These are phyloP conservation scores for Polydrusus cervinus DNA, from an alignment of 2,888 invertebrate genomes.

Conservation along the genomic window DNA sequence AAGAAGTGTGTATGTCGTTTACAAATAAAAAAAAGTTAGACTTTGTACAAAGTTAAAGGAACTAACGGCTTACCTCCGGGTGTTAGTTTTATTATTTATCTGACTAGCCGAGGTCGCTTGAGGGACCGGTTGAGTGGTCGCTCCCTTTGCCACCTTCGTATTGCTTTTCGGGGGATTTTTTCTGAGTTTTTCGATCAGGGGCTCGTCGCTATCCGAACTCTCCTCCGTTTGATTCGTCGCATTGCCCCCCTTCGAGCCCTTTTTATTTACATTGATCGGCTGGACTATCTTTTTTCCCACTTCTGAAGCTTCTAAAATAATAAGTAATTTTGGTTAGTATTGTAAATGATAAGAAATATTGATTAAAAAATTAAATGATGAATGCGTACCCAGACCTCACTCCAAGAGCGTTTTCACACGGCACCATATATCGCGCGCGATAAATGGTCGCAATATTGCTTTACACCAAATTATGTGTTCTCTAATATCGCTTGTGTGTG, in stretches of 20 bases:
- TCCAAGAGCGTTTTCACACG: too few relatives aligned
- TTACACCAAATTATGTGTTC: too few relatives aligned
- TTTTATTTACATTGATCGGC: conserved; percentile 29
- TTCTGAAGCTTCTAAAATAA: conserved; percentile 47
- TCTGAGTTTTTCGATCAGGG: conserved; percentile 83
- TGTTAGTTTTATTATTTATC: conserved; percentile 55
- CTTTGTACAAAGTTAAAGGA: too few relatives aligned
- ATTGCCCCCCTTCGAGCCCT: conserved; percentile 23
- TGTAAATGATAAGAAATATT: too few relatives aligned
- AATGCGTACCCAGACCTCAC: too few relatives aligned
- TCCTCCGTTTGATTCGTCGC: conserved; percentile 72
- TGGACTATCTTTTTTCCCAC: conserved; percentile 37
- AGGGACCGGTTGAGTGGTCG: conserved; percentile 27
- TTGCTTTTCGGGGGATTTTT: conserved; percentile 59
- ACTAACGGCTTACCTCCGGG: conserved; percentile 46
- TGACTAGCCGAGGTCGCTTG: conserved; percentile 52
- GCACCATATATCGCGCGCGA: too few relatives aligned
- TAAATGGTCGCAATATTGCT: too few relatives aligned
- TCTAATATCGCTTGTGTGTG: too few relatives aligned
- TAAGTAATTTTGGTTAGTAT: background rate
- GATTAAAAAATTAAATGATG: too few relatives aligned
- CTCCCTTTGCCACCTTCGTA: conserved; percentile 37
- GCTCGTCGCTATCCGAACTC: conserved; percentile 87
- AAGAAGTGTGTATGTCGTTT: too few relatives aligned
- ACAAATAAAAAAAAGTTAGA: too few relatives aligned